A percentile compares a stretch with the other conserved stretches of the same genome.
Conservation (phyloP, 1,140 invertebrate species). For the Drosophila ogumai region DNA sequence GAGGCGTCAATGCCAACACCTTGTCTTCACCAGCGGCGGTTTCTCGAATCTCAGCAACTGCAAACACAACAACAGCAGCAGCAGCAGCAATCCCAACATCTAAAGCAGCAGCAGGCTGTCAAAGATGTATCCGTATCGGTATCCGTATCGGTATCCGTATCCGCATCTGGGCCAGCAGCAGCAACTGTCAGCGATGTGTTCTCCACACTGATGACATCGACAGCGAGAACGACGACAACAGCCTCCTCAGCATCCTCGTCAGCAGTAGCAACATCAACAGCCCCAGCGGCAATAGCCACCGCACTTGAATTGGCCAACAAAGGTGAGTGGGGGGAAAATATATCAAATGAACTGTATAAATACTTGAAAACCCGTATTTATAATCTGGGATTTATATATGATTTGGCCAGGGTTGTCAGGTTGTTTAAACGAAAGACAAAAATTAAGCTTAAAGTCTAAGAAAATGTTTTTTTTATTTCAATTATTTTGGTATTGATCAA, state of each 20-base stretch:
- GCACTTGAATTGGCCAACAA: slow-evolving; percentile 65
- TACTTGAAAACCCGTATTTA: not conserved
- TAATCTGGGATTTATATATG: slow-evolving; percentile 9
- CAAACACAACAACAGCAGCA: slow-evolving; percentile 57
- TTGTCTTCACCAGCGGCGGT: slow-evolving; percentile 75
- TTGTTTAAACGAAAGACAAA: not conserved
- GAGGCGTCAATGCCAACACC: slow-evolving; percentile 39
- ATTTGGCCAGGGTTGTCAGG: not conserved
- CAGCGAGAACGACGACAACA: slow-evolving; percentile 35
- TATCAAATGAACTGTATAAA: slow-evolving; percentile 1
- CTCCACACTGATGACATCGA: slow-evolving; percentile 55
- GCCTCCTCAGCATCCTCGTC: slow-evolving; percentile 23
- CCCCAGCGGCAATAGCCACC: slow-evolving; percentile 36
- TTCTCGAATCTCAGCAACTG: slow-evolving; percentile 68
- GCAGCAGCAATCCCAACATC: slow-evolving; percentile 25
- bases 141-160: slow-evolving; percentile 23
- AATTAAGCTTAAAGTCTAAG: not conserved
- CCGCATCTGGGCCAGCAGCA: slow-evolving; percentile 38
- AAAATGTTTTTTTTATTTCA: too few species aligned
- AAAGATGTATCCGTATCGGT: slow-evolving; percentile 34
- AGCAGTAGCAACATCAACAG: slow-evolving; percentile 22
- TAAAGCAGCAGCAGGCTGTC: slow-evolving; percentile 22
- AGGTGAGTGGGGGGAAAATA: slow-evolving; percentile 50
- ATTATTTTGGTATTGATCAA: not conserved
- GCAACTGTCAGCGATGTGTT: slow-evolving; percentile 54